These are phyloP conservation scores for Drosophila littoralis DNA, from an alignment of 1,140 invertebrate species.

Conservation along the genomic window DNA sequence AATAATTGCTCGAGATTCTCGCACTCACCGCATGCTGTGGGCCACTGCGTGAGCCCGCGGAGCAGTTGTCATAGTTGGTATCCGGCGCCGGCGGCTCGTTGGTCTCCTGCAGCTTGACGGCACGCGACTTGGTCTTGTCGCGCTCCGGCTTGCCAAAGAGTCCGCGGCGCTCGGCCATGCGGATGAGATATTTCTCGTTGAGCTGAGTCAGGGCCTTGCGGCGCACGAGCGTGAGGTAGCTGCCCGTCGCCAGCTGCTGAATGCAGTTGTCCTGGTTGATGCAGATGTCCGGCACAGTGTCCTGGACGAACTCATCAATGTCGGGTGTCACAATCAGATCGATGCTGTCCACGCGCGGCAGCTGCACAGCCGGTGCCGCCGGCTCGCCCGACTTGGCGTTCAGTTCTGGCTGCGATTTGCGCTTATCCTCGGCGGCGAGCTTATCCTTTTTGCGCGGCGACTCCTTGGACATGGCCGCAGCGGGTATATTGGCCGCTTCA, in stretches of 20 bases:
- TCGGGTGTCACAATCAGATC: conserved; percentile 85
- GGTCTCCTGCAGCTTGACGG: conserved; percentile 53
- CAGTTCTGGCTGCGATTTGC: conserved; percentile 49
- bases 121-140: conserved; percentile 55
- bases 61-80: conserved; percentile 51
- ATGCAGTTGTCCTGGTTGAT: conserved; percentile 85
- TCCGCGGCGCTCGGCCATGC: conserved; percentile 90
- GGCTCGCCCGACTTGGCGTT: conserved; percentile 22
- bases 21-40: conserved; percentile 62
- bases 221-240: conserved; percentile 89
- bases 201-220: conserved; percentile 90
- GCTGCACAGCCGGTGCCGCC: neutral
- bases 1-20: no score
- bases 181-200: conserved; percentile 92
- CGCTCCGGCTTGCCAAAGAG: conserved; percentile 87
- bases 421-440: conserved; percentile 47
- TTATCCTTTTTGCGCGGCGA: conserved; percentile 75
- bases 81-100: conserved; percentile 51
- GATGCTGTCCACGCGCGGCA: conserved; percentile 65
- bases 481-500: conserved; percentile 75
- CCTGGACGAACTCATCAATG: conserved; percentile 89
- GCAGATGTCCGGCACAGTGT: conserved; percentile 86
- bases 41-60: conserved; percentile 39
- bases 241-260: conserved; percentile 86
- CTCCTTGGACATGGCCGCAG: conserved; percentile 69